Conservation (phyloP, 2,113 vertebrate species). For the Pithys albifrons region DNA sequence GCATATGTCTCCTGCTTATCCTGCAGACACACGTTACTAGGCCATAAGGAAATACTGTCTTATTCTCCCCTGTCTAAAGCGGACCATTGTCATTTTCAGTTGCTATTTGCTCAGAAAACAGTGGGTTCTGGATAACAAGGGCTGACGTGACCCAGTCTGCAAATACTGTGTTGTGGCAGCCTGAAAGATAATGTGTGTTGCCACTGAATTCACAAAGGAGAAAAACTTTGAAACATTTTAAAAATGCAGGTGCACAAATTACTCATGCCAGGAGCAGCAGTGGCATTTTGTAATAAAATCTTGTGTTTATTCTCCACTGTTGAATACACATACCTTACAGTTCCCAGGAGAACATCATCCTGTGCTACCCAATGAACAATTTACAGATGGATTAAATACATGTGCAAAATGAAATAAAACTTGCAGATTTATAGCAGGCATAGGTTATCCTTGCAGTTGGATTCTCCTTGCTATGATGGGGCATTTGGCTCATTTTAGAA, state of each 20-base stretch:
- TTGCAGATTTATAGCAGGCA: conserved; percentile 60
- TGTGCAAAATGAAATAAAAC: conserved; percentile 72
- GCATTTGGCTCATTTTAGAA: not conserved
- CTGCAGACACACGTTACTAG: not conserved
- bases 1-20: not conserved
- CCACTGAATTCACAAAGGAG: conserved; percentile 73
- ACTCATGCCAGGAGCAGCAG: conserved; percentile 78
- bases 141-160: conserved; percentile 69
- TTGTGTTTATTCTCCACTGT: conserved; percentile 80
- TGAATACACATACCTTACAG: conserved; percentile 80
- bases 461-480: conserved; percentile 25
- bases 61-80: not conserved
- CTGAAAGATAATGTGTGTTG: conserved; percentile 73
- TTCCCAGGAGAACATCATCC: conserved; percentile 66
- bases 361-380: conserved; percentile 70
- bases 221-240: conserved; percentile 82
- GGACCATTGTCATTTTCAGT: conserved; percentile 37
- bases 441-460: conserved; percentile 27
- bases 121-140: conserved; percentile 53
- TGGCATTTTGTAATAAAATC: conserved; percentile 84
- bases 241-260: conserved; percentile 87
- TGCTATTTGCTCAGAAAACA: conserved; percentile 68
- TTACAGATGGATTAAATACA: conserved; percentile 76
- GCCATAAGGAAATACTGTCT: not conserved
- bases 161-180: conserved; percentile 74